These are phyloP conservation scores for Felis chaus DNA, from an alignment of 2,113 vertebrate species.

Conservation along the genomic window DNA sequence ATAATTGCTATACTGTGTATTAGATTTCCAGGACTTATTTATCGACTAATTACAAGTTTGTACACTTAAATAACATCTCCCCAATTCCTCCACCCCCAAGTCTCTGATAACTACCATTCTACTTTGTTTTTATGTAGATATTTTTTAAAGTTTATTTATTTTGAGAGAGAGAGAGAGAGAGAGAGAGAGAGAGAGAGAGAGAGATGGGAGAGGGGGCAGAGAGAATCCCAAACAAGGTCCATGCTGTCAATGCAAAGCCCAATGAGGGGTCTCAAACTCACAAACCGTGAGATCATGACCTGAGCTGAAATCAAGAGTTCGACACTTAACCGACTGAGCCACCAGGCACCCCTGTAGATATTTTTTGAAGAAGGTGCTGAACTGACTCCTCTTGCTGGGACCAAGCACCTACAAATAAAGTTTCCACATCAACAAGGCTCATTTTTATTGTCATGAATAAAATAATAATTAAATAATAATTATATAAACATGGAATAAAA, in stretches of 20 bases:
- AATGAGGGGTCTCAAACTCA: too few species aligned
- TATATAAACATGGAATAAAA: neutral
- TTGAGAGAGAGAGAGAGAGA: too few species aligned
- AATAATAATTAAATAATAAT: neutral
- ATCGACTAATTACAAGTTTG: neutral
- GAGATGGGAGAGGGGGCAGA: too few species aligned
- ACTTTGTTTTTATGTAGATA: neutral
- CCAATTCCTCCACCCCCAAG: neutral
- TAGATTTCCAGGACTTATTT: neutral
- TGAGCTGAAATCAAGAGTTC: too few species aligned
- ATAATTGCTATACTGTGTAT: neutral
- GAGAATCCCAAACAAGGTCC: too few species aligned
- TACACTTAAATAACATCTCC: neutral
- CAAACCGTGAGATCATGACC: too few species aligned
- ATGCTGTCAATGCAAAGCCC: too few species aligned
- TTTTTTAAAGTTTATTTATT: neutral
- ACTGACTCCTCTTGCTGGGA: neutral
- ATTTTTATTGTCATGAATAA: constrained; percentile 15
- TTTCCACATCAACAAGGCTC: constrained; percentile 14
- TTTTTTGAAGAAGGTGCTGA: neutral
- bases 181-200: too few species aligned
- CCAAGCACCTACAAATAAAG: neutral
- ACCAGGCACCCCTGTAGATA: neutral
- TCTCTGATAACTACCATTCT: neutral
- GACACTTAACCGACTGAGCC: too few species aligned